A percentile compares a stretch with the other conserved stretches of the same genome.
Conservation (phyloP, 2,888 invertebrate species). For the Drosophila neoperkinsi region DNA sequence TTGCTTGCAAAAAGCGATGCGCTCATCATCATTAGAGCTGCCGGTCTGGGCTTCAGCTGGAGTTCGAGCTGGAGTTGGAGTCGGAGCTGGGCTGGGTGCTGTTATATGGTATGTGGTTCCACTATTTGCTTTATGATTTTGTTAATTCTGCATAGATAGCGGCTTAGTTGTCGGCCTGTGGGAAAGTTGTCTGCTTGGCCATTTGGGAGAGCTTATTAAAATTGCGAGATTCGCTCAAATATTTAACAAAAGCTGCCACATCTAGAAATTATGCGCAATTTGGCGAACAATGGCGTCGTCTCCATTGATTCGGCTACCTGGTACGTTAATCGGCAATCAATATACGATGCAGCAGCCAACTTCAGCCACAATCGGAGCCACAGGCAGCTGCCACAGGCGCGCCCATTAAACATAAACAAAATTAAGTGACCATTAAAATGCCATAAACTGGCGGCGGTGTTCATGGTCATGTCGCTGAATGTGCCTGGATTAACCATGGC, state of each 20-base stretch:
- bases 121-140: constrained; percentile 78
- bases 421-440: constrained; percentile 86
- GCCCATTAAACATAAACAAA: constrained; percentile 85
- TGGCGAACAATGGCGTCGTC: constrained; percentile 69
- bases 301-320: constrained; percentile 50
- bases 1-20: constrained; percentile 80
- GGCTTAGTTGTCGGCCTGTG: constrained; percentile 31
- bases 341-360: constrained; percentile 44
- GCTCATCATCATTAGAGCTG: constrained; percentile 79
- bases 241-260: constrained; percentile 49
- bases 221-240: constrained; percentile 61
- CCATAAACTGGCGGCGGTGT: constrained; percentile 85
- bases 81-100: constrained; percentile 24
- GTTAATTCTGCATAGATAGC: constrained; percentile 68
- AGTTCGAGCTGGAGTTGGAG: not conserved
- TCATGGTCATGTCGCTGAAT: constrained; percentile 74
- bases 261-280: constrained; percentile 72
- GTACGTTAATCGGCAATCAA: constrained; percentile 76
- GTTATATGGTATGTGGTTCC: constrained; percentile 45
- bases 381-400: constrained; percentile 75
- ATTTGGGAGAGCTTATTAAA: constrained; percentile 72
- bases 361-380: constrained; percentile 17
- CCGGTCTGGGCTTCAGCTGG: constrained; percentile 6
- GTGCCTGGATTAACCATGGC: constrained; percentile 53
- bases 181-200: constrained; percentile 48